Evolutionary conservation across 2,888 invertebrate species (phyloP).

Genomic region (Amorpha juglandis): DNA sequence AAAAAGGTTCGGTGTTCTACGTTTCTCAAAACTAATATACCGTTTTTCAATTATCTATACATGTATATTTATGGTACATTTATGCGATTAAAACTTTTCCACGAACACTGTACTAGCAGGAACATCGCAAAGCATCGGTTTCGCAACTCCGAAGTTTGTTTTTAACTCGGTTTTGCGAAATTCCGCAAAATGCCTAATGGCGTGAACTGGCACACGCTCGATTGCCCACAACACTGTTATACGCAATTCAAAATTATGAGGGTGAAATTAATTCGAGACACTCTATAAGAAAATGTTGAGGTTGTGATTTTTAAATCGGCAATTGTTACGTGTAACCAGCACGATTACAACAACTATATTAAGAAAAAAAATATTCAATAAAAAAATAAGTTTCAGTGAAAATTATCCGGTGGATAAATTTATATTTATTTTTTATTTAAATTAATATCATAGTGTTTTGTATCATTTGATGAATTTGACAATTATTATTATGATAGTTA

Average conservation of each 20-base stretch:
- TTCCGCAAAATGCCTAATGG: constrained; percentile 23
- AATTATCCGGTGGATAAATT: too few relatives aligned
- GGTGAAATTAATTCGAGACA: constrained; percentile 12
- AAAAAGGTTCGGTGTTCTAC: too few relatives aligned
- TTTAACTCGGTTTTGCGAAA: constrained; percentile 21
- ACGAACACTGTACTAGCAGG: constrained; percentile 1
- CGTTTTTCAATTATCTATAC: neutral
- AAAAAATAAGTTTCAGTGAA: too few relatives aligned
- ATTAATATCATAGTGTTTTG: too few relatives aligned
- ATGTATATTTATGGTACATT: neutral
- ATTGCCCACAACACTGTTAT: constrained; percentile 17
- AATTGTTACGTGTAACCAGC: too few relatives aligned
- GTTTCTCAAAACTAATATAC: neutral
- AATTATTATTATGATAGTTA: too few relatives aligned
- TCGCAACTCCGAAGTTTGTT: constrained; percentile 20
- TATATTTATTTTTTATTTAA: too few relatives aligned
- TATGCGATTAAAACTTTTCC: constrained; percentile 17
- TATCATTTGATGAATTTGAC: too few relatives aligned
- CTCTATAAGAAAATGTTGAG: neutral
- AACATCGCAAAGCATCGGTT: constrained; percentile 17
- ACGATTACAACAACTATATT: too few relatives aligned
- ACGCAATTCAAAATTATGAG: constrained; percentile 13
- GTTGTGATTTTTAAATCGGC: neutral
- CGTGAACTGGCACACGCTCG: constrained; percentile 21
- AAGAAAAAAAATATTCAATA: too few relatives aligned